Evolutionary conservation across 2,113 vertebrate genomes (phyloP).

Genomic region (Orientallactaga bullata): DNA sequence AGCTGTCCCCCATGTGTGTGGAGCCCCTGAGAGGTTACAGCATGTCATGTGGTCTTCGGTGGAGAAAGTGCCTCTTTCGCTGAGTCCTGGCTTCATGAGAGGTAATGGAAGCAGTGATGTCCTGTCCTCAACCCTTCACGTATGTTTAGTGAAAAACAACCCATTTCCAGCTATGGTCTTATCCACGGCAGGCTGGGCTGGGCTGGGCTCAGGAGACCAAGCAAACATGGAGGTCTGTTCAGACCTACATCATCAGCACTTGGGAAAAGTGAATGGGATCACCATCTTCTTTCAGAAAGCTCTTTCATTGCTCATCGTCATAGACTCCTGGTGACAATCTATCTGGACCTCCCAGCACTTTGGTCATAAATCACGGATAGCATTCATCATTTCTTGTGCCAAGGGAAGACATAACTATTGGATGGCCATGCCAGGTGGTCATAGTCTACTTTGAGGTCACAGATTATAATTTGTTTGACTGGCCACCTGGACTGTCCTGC

Average conservation of each 20-base stretch:
- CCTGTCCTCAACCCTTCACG: neutral
- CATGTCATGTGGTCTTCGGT: neutral
- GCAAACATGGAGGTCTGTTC: neutral
- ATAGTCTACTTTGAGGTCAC: neutral
- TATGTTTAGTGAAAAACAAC: neutral
- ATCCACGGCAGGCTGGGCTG: too few species aligned
- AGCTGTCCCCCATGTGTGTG: neutral
- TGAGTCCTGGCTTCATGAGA: neutral
- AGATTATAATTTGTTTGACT: neutral
- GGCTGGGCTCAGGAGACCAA: too few species aligned
- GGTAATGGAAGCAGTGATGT: neutral
- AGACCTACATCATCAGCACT: neutral
- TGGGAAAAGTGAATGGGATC: neutral
- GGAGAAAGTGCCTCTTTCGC: neutral
- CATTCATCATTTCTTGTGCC: neutral
- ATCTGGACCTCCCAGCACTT: neutral
- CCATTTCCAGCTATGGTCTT: neutral
- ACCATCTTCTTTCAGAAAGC: neutral
- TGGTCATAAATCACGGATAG: neutral
- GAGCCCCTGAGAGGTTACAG: too few species aligned
- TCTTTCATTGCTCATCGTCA: neutral
- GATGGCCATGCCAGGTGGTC: neutral
- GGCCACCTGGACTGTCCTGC: neutral
- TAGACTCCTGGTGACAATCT: neutral
- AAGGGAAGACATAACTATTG: neutral